These are phyloP conservation scores for Gobio occitaniae DNA, from an alignment of 2,797 vertebrate genomes.

Conservation along the genomic window DNA sequence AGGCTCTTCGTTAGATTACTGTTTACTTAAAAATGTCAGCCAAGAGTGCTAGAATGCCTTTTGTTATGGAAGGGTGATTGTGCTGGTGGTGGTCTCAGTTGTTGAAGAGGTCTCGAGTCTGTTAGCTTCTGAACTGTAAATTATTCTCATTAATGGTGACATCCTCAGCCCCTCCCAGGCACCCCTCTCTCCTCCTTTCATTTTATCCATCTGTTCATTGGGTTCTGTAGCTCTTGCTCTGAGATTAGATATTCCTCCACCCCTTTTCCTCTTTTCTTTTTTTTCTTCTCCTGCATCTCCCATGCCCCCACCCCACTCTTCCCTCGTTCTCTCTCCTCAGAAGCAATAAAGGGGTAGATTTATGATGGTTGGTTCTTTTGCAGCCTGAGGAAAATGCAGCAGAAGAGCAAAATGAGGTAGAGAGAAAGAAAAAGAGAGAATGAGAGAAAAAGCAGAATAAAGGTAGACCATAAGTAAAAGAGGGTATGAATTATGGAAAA, in stretches of 20 bases:
- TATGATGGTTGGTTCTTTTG: slow-evolving; percentile 84
- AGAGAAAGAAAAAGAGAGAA: slow-evolving; percentile 64
- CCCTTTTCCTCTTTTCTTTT: slow-evolving; percentile 60
- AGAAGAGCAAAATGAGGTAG: slow-evolving; percentile 58
- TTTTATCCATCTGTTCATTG: slow-evolving; percentile 67
- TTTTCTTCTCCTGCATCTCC: slow-evolving; percentile 42
- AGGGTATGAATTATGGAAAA: slow-evolving; percentile 55
- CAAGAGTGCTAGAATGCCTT: slow-evolving; percentile 14
- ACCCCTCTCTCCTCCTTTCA: slow-evolving; percentile 46
- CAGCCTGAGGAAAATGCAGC: slow-evolving; percentile 76
- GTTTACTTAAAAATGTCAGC: slow-evolving; percentile 24
- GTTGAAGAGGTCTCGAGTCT: slow-evolving; percentile 41
- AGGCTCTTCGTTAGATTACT: neutral
- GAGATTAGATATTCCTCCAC: slow-evolving; percentile 68
- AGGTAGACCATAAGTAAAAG: slow-evolving; percentile 42
- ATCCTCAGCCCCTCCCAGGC: slow-evolving; percentile 50
- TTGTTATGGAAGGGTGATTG: slow-evolving; percentile 23
- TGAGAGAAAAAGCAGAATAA: slow-evolving; percentile 60
- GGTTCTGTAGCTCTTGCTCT: slow-evolving; percentile 55
- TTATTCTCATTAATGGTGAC: slow-evolving; percentile 55
- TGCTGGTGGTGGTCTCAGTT: slow-evolving; percentile 46
- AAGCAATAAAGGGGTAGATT: slow-evolving; percentile 87
- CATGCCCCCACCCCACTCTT: slow-evolving; percentile 52
- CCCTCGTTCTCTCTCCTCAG: slow-evolving; percentile 65
- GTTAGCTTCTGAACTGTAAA: slow-evolving; percentile 64